Base-by-base conservation (phyloP, 2,113 vertebrate species). In the Vireo altiloquus region DNA sequence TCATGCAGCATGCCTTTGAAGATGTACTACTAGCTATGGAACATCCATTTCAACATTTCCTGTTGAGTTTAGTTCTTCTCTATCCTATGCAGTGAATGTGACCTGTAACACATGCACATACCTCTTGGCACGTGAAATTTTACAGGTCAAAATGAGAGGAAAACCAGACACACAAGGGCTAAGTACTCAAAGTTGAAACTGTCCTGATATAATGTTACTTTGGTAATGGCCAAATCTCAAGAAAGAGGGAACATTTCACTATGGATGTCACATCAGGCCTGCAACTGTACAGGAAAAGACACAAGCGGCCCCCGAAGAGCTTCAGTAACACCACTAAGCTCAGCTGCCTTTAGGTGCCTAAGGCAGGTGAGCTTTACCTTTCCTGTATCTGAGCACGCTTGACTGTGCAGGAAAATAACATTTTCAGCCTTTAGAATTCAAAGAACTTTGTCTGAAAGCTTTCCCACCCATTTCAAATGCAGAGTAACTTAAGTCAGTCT, bases 251-350 rank as follows among this genome's bases (percentile, higher is more conserved):
- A 20, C 11, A 52, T 37, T 66, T 68, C 15, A 33, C 23, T 5
- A 7, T 56, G 9, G 49, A 53, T 19, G 21, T 8, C 39, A 33
- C 0, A 0, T 77, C 18, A 74, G 59, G 46, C 18, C 75, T 66
- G 23, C 3, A 4, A 9, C 14, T 59, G 44, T 39, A 39, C 16
- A 42, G 33, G 33, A 46, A 61, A 64, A 27, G 14, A 74, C 23
- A 57, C 11, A 44, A 24, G 7, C 4, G 9, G 3, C 30, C 1
- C 1, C 40, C 6, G 2, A 4, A 28, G 61, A 53, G 12, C 25
- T 44, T 24, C 7, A 66, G 4, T n/a, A 63, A 30, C 21, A 31
- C 30, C 35, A 19, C 17, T 27, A 63, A 83, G 15, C 7, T 90
- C 23, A 49, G 24, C 40, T 72, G 19, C 6, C 14, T 89, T 44